These are phyloP conservation scores for Holothuria scabra DNA, from an alignment of 53 echinoderm and acorn worm species.

Conservation along the genomic window DNA sequence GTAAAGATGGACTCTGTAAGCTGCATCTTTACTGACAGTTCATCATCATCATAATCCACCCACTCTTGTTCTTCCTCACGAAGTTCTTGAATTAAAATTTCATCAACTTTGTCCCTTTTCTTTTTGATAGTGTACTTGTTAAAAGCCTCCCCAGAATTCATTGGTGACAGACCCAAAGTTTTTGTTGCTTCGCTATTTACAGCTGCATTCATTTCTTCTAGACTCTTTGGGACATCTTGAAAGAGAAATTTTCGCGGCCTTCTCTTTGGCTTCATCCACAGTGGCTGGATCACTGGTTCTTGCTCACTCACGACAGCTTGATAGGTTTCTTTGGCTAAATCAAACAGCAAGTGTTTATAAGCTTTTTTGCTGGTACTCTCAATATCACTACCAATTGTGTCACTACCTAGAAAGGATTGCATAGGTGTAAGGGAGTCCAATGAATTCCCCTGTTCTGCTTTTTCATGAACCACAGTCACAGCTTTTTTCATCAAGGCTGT, in stretches of 20 bases:
- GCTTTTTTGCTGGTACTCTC: conserved; percentile 87
- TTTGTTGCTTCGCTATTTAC: conserved; percentile 66
- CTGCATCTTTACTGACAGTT: conserved; percentile 95
- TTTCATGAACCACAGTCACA: conserved; percentile 77
- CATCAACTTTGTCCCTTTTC: conserved; percentile 97
- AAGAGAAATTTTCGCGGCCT: conserved; percentile 78
- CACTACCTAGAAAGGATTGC: conserved; percentile 67
- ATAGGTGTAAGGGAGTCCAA: conserved; percentile 55
- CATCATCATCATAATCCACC: conserved; percentile 97
- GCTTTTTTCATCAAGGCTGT: conserved; percentile 67
- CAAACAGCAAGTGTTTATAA: conserved; percentile 83
- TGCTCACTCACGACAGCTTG: conserved; percentile 77
- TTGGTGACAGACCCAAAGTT: conserved; percentile 65
- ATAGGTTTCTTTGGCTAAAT: conserved; percentile 86
- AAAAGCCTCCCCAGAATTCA: conserved; percentile 47
- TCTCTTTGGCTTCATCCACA: conserved; percentile 95
- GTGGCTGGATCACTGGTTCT: conserved; percentile 65
- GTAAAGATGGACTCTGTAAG: conserved; percentile 85
- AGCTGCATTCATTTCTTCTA: conserved; percentile 61
- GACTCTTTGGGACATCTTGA: conserved; percentile 64
- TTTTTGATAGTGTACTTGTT: conserved; percentile 62
- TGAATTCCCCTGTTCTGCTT: conserved; percentile 55
- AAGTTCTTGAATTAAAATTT: conserved; percentile 89
- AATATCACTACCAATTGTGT: conserved; percentile 85
- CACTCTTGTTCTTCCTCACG: conserved; percentile 94